phyloP scores from a whole-genome alignment of 2,888 invertebrate genomes.

The Oegoconia quadripuncta region DNA sequence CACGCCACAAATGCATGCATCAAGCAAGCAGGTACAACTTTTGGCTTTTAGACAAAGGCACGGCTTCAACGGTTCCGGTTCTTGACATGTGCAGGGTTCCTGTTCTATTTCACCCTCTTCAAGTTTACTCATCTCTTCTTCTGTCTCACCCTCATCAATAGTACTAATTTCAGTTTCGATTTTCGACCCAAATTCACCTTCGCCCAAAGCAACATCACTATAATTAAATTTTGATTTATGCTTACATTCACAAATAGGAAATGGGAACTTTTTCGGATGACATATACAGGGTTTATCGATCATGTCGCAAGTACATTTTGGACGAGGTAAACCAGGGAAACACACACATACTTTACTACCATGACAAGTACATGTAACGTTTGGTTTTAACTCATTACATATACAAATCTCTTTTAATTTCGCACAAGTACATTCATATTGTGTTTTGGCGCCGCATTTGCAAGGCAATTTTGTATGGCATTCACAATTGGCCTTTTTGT shows the following conservation, averaged over 20 bases:
- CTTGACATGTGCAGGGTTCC: slow-evolving; percentile 54
- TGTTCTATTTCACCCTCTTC: slow-evolving; percentile 18
- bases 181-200: background rate
- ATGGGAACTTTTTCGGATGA: slow-evolving; percentile 44
- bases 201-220: too few species aligned
- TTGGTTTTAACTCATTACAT: slow-evolving; percentile 44
- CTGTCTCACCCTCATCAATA: slow-evolving; percentile 4
- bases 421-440: slow-evolving; percentile 48
- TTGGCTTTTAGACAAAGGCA: slow-evolving; percentile 51
- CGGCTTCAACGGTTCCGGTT: slow-evolving; percentile 31
- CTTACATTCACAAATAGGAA: slow-evolving; percentile 52
- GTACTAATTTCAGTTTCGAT: background rate
- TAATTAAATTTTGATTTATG: slow-evolving; percentile 32
- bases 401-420: slow-evolving; percentile 48
- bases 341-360: slow-evolving; percentile 50
- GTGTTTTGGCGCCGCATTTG: slow-evolving; percentile 51
- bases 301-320: slow-evolving; percentile 48
- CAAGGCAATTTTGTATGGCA: slow-evolving; percentile 55
- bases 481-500: slow-evolving; percentile 47
- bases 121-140: slow-evolving; percentile 2
- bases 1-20: slow-evolving; percentile 48
- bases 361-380: slow-evolving; percentile 45
- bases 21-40: slow-evolving; percentile 43
- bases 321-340: slow-evolving; percentile 38
- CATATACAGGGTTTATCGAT: slow-evolving; percentile 63